These are phyloP conservation scores for Megaptera novaeangliae DNA, from an alignment of 2,113 vertebrate genomes.

Conservation along the genomic window DNA sequence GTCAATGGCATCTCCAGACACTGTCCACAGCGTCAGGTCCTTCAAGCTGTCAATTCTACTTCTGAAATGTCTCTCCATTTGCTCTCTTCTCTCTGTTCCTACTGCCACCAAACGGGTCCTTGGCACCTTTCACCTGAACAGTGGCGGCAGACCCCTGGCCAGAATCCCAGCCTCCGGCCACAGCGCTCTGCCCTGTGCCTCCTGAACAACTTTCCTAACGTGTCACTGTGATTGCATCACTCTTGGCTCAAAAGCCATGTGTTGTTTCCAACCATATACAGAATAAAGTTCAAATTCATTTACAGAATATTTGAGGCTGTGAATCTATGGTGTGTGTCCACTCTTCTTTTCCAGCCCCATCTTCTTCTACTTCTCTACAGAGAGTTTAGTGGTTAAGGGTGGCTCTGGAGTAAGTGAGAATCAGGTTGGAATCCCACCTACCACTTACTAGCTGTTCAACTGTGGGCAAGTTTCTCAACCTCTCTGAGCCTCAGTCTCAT, in stretches of 20 bases:
- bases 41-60: neutral
- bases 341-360: neutral
- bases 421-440: neutral
- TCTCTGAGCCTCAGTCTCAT: neutral
- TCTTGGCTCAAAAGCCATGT: conserved; percentile 29
- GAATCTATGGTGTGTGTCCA: neutral
- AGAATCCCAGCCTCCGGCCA: neutral
- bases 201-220: conserved; percentile 2
- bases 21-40: neutral
- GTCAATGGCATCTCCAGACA: neutral
- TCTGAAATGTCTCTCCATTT: neutral
- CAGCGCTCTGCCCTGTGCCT: neutral
- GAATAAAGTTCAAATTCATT: conserved; percentile 63
- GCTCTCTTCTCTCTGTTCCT: neutral
- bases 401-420: neutral
- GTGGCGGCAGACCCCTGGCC: neutral
- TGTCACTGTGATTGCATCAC: conserved; percentile 13
- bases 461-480: neutral
- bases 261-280: conserved; percentile 27
- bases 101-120: neutral
- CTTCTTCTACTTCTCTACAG: neutral
- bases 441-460: neutral
- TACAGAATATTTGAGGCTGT: neutral
- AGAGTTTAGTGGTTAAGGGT: neutral
- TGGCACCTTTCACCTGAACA: neutral